Evolutionary conservation across 2,113 vertebrate genomes (phyloP).

Genomic region (Tragelaphus buxtoni): DNA sequence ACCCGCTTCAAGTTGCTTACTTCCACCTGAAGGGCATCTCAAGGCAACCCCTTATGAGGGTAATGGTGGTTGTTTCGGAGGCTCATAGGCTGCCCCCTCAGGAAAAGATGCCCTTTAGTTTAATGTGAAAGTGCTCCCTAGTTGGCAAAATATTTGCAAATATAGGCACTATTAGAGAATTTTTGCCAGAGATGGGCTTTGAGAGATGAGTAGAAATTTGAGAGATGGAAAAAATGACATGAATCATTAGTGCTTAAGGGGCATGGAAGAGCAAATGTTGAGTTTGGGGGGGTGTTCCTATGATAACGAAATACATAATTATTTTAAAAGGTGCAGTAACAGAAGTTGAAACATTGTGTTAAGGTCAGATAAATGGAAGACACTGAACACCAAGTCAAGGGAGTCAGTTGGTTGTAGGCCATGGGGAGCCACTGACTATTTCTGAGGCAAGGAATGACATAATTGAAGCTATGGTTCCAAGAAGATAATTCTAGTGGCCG

Average conservation of each 20-base stretch:
- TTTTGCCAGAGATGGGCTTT: not conserved
- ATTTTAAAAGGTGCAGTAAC: not conserved
- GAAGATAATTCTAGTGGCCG: not conserved
- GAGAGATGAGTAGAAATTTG: conserved; percentile 16
- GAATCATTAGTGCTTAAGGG: not conserved
- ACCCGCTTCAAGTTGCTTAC: not conserved
- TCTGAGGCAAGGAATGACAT: not conserved
- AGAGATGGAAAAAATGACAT: not conserved
- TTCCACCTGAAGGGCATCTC: not conserved
- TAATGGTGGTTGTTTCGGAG: not conserved
- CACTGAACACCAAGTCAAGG: not conserved
- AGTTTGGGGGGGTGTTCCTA: not conserved
- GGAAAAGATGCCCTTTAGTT: not conserved
- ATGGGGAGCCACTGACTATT: not conserved
- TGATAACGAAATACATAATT: not conserved
- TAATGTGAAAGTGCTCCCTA: not conserved
- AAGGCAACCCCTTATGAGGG: not conserved
- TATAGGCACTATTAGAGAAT: not conserved
- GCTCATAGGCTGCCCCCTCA: not conserved
- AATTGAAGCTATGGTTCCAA: not conserved
- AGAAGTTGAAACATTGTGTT: not conserved
- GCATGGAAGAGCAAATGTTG: not conserved
- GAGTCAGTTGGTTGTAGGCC: not conserved
- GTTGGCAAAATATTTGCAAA: not conserved
- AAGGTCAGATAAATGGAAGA: not conserved